Conservation (phyloP, 2,113 vertebrate genomes). For the Saguinus imperator region DNA sequence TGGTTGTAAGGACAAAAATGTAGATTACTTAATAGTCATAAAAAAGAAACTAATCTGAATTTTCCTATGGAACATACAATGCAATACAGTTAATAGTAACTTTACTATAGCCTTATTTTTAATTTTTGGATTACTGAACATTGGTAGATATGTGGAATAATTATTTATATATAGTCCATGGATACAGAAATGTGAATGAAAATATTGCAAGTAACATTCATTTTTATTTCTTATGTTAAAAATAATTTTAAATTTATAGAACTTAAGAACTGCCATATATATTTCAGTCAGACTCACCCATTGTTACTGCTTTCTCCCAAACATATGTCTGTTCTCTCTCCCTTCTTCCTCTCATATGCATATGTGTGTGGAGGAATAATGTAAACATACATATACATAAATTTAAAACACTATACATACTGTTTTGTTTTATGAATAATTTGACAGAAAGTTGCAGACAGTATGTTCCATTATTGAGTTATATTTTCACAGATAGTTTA, state of each 20-base stretch:
- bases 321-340: not conserved
- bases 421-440: not conserved
- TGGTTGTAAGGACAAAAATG: not conserved
- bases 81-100: not conserved
- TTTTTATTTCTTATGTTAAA: not conserved
- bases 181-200: not conserved
- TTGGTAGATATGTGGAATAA: not conserved
- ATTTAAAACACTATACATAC: not conserved
- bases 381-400: not conserved
- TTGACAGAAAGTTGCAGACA: not conserved
- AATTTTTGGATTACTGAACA: not conserved
- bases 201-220: not conserved
- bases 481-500: not conserved
- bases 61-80: not conserved
- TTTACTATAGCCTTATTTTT: not conserved
- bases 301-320: not conserved
- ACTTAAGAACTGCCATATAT: not conserved
- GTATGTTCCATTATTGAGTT: not conserved
- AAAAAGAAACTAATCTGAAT: not conserved
- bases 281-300: not conserved
- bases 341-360: not conserved
- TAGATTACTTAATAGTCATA: not conserved
- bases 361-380: too few relatives aligned
- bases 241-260: not conserved
- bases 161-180: not conserved